Percentiles rank a stretch among this genome's conserved stretches.
These are phyloP conservation scores for Rutpela maculata DNA, from an alignment of 2,888 invertebrate genomes.

Conservation along the genomic window DNA sequence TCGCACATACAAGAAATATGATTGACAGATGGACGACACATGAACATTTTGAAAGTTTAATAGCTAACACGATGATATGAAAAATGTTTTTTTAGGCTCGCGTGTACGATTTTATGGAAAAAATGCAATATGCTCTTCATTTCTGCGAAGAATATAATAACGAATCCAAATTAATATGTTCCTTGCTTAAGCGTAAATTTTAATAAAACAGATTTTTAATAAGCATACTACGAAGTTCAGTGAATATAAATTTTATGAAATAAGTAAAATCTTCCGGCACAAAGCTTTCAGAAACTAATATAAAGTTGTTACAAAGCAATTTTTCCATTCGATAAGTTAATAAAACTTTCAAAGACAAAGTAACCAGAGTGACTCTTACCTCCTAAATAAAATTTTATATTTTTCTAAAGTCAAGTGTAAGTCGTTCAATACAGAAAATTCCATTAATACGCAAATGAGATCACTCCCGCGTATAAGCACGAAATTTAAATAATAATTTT, in stretches of 20 bases:
- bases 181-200: neutral
- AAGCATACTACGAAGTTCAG: neutral
- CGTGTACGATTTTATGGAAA: too few relatives aligned
- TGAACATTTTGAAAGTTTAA: too few relatives aligned
- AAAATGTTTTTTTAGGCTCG: too few relatives aligned
- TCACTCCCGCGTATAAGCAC: constrained; percentile 12
- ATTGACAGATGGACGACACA: too few relatives aligned
- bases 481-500: constrained; percentile 17
- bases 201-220: neutral
- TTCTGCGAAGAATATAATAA: too few relatives aligned
- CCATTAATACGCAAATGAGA: constrained; percentile 27
- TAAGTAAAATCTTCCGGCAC: neutral
- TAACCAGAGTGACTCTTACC: neutral
- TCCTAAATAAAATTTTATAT: neutral
- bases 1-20: too few relatives aligned
- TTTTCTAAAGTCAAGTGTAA: neutral
- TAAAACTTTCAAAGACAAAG: neutral
- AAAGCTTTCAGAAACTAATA: neutral
- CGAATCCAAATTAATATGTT: too few relatives aligned
- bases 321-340: constrained; percentile 3
- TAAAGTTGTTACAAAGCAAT: neutral
- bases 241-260: neutral
- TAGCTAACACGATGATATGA: too few relatives aligned
- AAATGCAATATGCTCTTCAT: too few relatives aligned
- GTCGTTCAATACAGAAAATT: constrained; percentile 12